Evolutionary conservation across 2,888 invertebrate genomes (phyloP).

Genomic region (Aspidiotus rigidus): DNA sequence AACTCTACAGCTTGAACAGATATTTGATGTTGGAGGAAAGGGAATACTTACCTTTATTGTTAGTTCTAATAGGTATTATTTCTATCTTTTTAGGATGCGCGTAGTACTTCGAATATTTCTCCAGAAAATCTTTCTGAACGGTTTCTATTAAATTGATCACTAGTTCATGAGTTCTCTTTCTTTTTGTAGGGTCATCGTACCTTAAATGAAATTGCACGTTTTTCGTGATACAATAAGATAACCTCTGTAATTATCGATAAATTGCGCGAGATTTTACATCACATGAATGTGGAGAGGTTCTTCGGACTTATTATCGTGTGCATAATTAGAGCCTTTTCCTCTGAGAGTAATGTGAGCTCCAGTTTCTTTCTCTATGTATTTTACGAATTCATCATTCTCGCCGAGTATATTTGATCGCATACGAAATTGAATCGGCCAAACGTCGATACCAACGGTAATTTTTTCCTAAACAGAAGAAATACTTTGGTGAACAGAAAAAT

Average conservation of each 20-base stretch:
- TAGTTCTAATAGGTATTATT: constrained; percentile 8
- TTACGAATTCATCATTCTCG: constrained; percentile 59
- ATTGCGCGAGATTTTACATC: constrained; percentile 45
- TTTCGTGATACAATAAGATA: neutral
- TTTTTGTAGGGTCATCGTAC: constrained; percentile 5
- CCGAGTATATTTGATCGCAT: constrained; percentile 65
- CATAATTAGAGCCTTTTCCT: constrained; percentile 55
- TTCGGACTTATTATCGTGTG: constrained; percentile 50
- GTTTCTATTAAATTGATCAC: constrained; percentile 70
- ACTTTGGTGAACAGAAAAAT: constrained; percentile 7
- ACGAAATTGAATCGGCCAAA: constrained; percentile 65
- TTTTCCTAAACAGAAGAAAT: constrained; percentile 51
- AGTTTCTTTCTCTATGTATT: constrained; percentile 68
- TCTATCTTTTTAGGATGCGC: constrained; percentile 14
- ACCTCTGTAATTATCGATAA: no score
- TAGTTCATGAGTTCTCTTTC: constrained; percentile 43
- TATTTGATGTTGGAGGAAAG: no score
- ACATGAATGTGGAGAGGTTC: constrained; percentile 68
- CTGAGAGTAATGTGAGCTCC: constrained; percentile 65
- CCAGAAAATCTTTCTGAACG: constrained; percentile 49
- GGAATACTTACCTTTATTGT: no score
- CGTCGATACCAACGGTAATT: constrained; percentile 66
- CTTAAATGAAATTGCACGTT: neutral
- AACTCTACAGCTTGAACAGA: no score
- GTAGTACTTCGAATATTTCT: constrained; percentile 14